phyloP scores from a whole-genome alignment of 2,888 invertebrate species.

The Zaprionus obscuricornis region DNA sequence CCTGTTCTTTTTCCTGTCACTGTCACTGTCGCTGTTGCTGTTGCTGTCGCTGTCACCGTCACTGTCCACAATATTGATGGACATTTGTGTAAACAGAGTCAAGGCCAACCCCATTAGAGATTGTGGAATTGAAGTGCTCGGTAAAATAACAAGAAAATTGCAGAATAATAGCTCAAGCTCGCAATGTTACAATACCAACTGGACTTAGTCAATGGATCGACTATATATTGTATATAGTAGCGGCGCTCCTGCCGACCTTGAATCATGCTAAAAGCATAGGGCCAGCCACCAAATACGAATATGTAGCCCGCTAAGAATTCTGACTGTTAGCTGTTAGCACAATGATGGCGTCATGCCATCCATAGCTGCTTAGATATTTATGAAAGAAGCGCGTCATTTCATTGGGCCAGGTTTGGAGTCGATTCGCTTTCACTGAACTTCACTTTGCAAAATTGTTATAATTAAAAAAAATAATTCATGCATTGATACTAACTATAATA shows the following conservation, averaged over 20 bases:
- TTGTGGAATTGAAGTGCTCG: conserved; percentile 3
- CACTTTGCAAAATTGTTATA: conserved; percentile 28
- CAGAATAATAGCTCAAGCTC: conserved; percentile 41
- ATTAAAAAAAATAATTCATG: conserved; percentile 15
- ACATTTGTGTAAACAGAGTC: conserved; percentile 25
- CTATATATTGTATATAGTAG: too few relatives aligned
- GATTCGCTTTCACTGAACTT: conserved; percentile 27
- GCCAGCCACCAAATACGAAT: too few relatives aligned
- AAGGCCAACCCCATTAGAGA: conserved; percentile 42
- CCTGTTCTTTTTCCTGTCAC: too few relatives aligned
- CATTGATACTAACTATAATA: too few relatives aligned
- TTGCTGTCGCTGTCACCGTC: neutral
- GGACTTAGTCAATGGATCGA: conserved; percentile 17
- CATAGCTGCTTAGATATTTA: conserved; percentile 67
- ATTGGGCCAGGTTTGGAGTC: conserved; percentile 9
- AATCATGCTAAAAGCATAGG: conserved; percentile 24
- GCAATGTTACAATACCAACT: conserved; percentile 1
- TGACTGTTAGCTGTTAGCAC: neutral
- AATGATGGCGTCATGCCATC: conserved; percentile 58
- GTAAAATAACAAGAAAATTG: conserved; percentile 60
- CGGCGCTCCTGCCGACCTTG: conserved; percentile 25
- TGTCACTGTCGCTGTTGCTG: neutral
- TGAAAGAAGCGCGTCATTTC: conserved; percentile 54
- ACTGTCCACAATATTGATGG: conserved; percentile 9
- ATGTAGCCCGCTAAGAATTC: neutral